Percentiles rank a stretch among this genome's conserved stretches.
phyloP scores from a whole-genome alignment of 2,888 invertebrate species.

The Sinelater perroti region DNA sequence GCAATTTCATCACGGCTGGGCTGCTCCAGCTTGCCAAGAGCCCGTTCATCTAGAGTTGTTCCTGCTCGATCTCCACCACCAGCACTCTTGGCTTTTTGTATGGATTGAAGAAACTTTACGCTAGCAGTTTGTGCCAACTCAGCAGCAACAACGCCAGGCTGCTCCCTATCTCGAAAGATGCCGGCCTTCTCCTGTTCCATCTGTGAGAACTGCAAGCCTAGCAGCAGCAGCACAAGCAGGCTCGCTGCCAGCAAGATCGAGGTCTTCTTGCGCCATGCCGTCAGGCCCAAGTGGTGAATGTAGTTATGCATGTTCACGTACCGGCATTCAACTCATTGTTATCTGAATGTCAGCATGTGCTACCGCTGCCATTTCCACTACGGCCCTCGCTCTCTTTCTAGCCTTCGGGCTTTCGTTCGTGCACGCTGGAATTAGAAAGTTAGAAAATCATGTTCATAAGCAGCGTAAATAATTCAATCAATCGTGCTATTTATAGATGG shows the following conservation, averaged over 20 bases:
- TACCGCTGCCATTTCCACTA: conserved; percentile 3
- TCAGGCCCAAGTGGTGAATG: conserved; percentile 59
- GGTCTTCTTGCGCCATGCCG: conserved; percentile 63
- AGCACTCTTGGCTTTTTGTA: conserved; percentile 22
- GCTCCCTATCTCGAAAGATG: conserved; percentile 33
- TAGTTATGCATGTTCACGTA: conserved; percentile 50
- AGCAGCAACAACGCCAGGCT: not conserved
- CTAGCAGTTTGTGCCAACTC: conserved; percentile 26
- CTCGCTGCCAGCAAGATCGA: conserved; percentile 59
- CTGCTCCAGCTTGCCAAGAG: conserved; percentile 56
- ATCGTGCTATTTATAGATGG: not conserved
- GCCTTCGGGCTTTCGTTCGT: conserved; percentile 3
- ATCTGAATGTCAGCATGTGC: not conserved
- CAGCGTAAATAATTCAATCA: not conserved
- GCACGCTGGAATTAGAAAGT: conserved; percentile 18
- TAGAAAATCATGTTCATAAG: conserved; percentile 6
- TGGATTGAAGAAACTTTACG: conserved; percentile 38
- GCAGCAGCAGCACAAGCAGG: conserved; percentile 58
- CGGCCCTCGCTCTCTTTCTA: conserved; percentile 1
- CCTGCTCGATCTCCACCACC: conserved; percentile 7
- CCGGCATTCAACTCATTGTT: conserved; percentile 21
- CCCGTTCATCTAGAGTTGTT: conserved; percentile 23
- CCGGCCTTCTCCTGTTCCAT: conserved; percentile 40
- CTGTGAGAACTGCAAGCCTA: conserved; percentile 61
- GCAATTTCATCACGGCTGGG: conserved; percentile 56